Evolutionary conservation across 1,140 invertebrate genomes (phyloP), one percentile per base, ranked within the genome.

Genomic region (Drosophila bocqueti): DNA sequence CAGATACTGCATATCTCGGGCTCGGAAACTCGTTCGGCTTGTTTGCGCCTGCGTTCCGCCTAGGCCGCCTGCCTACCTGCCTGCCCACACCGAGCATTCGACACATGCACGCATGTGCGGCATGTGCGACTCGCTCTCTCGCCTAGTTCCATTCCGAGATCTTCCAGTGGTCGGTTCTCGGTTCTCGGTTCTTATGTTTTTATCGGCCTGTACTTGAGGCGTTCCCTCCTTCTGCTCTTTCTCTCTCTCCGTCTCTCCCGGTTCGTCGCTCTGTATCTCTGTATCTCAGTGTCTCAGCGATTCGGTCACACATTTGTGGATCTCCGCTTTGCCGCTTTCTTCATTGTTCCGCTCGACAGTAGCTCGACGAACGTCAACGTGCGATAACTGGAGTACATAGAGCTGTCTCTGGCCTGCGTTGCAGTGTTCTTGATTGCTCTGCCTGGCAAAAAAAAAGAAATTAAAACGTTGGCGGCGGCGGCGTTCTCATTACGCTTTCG

Each of bases 381-480:
- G 84, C 76, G 83, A 89, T 87, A 87, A 83, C 84, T 87, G 83
- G 76, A 87, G 76, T 81, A 83, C 63, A 79, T 49, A 76, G 66
- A 42, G 34, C 49, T 49, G 73, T 75, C 15, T 40, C 47, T 34
- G 68, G 40, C 43, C 66, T 61, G 47, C 16, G 50, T 47, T 42
- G 31, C 45, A 40, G 26, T 54, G 52, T 73, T 59, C 69, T 57
- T 43, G 59, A 75, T 76, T 75, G 54, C 74, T 31, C 36, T 31
- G 52, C 16, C 61, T 18, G 72, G 26, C 69, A 67, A 68, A 42
- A 60, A 60, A 31, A 76, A 78, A 78, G 42, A 78, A 78, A 78
- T 77, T 61, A 77, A 78, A 78, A 69, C 64, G 65, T 60, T 60
- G 29, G 47, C 64, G 64, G 57, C 64, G 64, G 57, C 52, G 34